Conservation (phyloP, 2,888 invertebrate genomes). For the Agriopis aurantiaria region DNA sequence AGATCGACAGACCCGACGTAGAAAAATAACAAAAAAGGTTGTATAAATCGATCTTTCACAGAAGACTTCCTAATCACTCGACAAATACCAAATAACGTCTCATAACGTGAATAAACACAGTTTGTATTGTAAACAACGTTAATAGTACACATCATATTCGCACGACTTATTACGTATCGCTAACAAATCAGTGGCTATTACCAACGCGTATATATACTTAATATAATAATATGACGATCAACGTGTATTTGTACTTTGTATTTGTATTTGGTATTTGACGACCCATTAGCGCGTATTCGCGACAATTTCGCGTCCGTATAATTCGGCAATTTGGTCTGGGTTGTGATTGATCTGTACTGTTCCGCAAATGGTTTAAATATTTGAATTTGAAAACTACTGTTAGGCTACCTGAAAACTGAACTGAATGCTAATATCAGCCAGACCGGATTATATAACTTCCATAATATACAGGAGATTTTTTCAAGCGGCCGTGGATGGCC, state of each 20-base stretch:
- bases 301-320: conserved; percentile 56
- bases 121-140: conserved; percentile 3
- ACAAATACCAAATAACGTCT: conserved; percentile 8
- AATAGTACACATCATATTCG: conserved; percentile 5
- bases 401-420: neutral
- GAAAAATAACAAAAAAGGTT: too few relatives aligned
- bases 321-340: conserved; percentile 36
- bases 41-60: neutral
- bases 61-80: conserved; percentile 16
- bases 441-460: neutral
- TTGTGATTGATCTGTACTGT: conserved; percentile 30
- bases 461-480: too few relatives aligned
- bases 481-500: too few relatives aligned
- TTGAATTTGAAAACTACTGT: conserved; percentile 8
- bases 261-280: conserved; percentile 46
- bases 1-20: too few relatives aligned
- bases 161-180: conserved; percentile 10
- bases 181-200: conserved; percentile 22
- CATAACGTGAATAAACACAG: conserved; percentile 9
- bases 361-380: neutral
- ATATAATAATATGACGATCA: neutral
- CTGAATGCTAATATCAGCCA: neutral
- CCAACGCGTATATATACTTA: neutral
- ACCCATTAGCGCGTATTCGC: conserved; percentile 49
- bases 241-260: conserved; percentile 12